Base-by-base conservation (phyloP, 1,140 invertebrate genomes). In the Catajapyx aquilonaris region DNA sequence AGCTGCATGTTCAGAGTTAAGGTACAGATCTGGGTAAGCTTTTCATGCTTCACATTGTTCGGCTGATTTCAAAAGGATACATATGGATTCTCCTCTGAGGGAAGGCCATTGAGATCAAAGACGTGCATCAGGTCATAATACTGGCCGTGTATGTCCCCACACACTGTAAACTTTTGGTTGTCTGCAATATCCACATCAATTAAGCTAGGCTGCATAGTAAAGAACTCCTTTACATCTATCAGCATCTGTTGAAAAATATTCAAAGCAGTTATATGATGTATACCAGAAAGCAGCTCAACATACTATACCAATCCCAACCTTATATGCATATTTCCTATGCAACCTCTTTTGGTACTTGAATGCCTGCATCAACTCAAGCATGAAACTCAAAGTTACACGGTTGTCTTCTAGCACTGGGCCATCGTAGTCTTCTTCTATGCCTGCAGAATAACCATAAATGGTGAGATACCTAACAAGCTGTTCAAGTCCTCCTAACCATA, bases 81-180 rank as follows among this genome's bases (percentile, higher is more conserved):
- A 65, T 97, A 99, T 41, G 94, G 93, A 66, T 99, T 99, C 30
- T 68, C 73, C 54, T 83, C 72, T 9, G 86, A 93, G 10, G 95
- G 95, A 28, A 91, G 57, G 9, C 91, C 94, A 62, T 98, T 99
- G 28, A 97, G 62, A 52, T 90, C 67, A 63, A 98, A 99, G 46
- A 99, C 95, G 61, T 99, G 95, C 62, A 95, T 71, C 32, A 99
- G 61, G 64, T 99, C 95, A 60, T 91, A 99, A 63, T 76, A 99
- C 60, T 99, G 95, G 17, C 95, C 95, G 59, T 99, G 94, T 48
- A 99, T 90, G 60, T 99, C 95, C n/a, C 95, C 95, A 61, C 94
- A 98, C 35, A 99, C 79, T 20, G 94, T 99, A 57, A 99, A 98
- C 64, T 97, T 97, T 34, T 74, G 66, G 31, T 81, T 69, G 54